Evolutionary conservation across 2,888 invertebrate species (phyloP).

Genomic region (Callimorpha dominula): DNA sequence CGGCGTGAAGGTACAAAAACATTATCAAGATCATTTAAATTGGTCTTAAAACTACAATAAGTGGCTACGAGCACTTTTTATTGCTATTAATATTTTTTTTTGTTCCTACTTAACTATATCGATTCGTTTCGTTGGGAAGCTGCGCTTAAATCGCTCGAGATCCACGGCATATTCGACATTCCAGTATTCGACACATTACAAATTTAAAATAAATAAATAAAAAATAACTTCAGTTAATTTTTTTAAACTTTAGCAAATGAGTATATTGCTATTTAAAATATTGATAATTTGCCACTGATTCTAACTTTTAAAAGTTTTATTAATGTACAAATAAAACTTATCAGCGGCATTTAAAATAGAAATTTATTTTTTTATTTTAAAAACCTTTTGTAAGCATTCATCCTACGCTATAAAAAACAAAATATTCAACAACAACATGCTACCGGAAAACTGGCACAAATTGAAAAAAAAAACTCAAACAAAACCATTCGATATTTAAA

Average conservation of each 20-base stretch:
- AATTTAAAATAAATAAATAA: no score
- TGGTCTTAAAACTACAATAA: constrained; percentile 21
- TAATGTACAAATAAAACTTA: neutral
- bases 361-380: no score
- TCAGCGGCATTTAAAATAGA: no score
- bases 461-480: constrained; percentile 3
- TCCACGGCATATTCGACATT: no score
- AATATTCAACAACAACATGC: neutral
- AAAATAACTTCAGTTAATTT: no score
- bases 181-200: no score
- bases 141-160: no score
- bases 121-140: no score
- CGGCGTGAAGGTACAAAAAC: constrained; percentile 39
- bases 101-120: no score
- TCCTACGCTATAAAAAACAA: neutral
- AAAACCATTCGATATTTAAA: constrained; percentile 18
- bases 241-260: neutral
- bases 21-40: constrained; percentile 44
- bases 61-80: neutral
- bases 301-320: neutral
- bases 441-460: constrained; percentile 1
- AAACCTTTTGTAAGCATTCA: neutral
- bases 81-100: neutral
- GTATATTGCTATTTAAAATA: neutral
- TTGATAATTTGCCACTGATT: neutral